Evolutionary conservation across 2,888 invertebrate genomes (phyloP).

Genomic region (Cataglyphis altisquamis): DNA sequence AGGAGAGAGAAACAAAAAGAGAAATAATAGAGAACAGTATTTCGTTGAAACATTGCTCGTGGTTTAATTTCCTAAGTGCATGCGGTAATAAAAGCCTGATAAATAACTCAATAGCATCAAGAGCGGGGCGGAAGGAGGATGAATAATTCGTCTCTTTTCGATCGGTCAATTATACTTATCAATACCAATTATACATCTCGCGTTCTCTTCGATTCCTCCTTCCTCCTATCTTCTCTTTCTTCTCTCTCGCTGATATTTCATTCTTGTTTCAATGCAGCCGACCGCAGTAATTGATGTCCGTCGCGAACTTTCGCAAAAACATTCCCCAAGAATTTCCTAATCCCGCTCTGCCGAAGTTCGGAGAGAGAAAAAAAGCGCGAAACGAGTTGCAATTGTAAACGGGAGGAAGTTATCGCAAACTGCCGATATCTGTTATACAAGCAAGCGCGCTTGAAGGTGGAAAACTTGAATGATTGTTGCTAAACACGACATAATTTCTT

Average conservation of each 20-base stretch:
- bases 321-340: slow-evolving; percentile 11
- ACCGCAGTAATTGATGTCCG: slow-evolving; percentile 22
- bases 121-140: background rate
- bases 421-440: slow-evolving; percentile 10
- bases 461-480: slow-evolving; percentile 33
- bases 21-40: background rate
- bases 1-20: background rate
- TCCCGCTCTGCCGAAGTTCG: background rate
- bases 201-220: background rate
- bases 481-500: slow-evolving; percentile 30
- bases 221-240: background rate
- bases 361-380: background rate
- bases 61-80: slow-evolving; percentile 46
- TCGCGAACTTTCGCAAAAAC: slow-evolving; percentile 6
- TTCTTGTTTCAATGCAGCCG: background rate
- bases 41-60: slow-evolving; percentile 9
- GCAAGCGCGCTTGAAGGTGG: background rate
- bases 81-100: slow-evolving; percentile 25
- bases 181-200: slow-evolving; percentile 15
- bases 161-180: slow-evolving; percentile 27
- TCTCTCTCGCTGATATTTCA: background rate
- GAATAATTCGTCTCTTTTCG: background rate
- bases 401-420: slow-evolving; percentile 37
- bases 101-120: background rate
- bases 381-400: slow-evolving; percentile 13